These are phyloP conservation scores for Gallinago stenura DNA, from an alignment of 2,797 vertebrate genomes.

Conservation along the genomic window DNA sequence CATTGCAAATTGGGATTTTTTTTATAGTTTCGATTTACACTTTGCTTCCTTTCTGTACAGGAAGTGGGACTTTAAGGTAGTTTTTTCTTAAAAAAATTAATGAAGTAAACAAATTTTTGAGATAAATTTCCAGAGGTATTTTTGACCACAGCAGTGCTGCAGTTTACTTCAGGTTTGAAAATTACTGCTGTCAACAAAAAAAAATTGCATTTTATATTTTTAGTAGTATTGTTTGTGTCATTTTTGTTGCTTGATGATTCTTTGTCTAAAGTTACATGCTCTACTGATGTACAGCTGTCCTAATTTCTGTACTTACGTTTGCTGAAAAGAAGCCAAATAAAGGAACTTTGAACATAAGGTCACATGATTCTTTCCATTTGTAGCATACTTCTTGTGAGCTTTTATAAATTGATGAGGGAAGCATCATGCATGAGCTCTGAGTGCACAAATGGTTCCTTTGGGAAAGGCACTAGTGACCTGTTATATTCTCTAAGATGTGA, in stretches of 20 bases:
- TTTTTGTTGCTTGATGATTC: neutral
- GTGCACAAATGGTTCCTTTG: neutral
- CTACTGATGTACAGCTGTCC: neutral
- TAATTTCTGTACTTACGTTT: neutral
- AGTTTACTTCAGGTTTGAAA: neutral
- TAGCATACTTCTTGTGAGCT: neutral
- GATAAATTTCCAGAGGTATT: neutral
- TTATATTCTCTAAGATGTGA: neutral
- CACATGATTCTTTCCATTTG: neutral
- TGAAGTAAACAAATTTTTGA: neutral
- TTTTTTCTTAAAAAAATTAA: neutral
- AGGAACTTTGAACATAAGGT: neutral
- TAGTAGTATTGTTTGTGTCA: neutral
- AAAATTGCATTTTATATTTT: neutral
- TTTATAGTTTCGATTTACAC: neutral
- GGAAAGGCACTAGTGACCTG: neutral
- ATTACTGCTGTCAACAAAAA: neutral
- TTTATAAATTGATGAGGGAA: neutral
- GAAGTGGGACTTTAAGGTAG: neutral
- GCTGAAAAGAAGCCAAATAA: slow-evolving; percentile 16
- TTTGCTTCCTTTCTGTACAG: neutral
- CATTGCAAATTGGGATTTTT: neutral
- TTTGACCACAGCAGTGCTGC: neutral
- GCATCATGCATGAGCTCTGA: accelerated
- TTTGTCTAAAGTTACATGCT: neutral